phyloP scores from a whole-genome alignment of 2,113 vertebrate species.

The Takifugu bimaculatus region DNA sequence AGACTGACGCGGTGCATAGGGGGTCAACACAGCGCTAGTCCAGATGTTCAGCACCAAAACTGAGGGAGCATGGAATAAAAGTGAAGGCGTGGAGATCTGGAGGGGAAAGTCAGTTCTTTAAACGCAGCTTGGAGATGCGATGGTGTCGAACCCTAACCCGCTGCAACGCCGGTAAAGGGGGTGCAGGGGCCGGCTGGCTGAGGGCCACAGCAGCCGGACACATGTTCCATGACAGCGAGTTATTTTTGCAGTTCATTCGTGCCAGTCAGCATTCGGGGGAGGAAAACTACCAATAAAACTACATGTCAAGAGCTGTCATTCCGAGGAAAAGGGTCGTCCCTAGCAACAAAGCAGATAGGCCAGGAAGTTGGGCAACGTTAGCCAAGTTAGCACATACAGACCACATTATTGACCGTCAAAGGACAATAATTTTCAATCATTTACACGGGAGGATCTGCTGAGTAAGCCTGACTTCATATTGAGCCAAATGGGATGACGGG shows the following conservation, averaged over 20 bases:
- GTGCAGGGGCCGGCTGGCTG: conserved; percentile 7
- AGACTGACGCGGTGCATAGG: no score
- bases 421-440: conserved; percentile 2
- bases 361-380: conserved; percentile 40
- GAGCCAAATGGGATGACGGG: conserved; percentile 23
- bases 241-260: conserved; percentile 12
- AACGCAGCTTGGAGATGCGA: background rate
- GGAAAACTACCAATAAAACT: background rate
- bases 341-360: conserved; percentile 24
- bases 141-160: no score
- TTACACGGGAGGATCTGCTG: conserved; percentile 20
- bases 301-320: background rate
- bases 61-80: no score
- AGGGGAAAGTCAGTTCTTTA: background rate
- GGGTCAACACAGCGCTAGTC: no score
- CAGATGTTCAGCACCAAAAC: no score
- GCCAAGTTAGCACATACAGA: conserved; percentile 3
- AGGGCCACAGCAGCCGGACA: conserved; percentile 25
- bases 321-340: background rate
- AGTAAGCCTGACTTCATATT: conserved; percentile 27
- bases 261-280: background rate
- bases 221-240: conserved; percentile 48
- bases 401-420: background rate
- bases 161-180: background rate
- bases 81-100: no score